Percentiles rank a stretch among this genome's conserved stretches.
phyloP scores from a whole-genome alignment of 2,797 vertebrate genomes.

The Aulostomus chinensis region DNA sequence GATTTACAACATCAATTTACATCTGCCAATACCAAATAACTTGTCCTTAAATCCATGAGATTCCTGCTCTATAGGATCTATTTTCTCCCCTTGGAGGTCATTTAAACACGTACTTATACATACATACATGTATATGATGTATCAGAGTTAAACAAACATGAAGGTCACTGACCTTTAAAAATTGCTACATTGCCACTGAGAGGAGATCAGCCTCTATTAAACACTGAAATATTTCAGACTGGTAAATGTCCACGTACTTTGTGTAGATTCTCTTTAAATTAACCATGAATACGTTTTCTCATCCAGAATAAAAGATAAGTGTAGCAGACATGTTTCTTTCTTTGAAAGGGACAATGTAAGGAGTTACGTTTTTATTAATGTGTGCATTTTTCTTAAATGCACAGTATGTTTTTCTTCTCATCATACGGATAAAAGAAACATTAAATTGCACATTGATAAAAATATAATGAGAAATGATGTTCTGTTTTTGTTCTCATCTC shows the following conservation, averaged over 20 bases:
- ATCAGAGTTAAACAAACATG: slow-evolving; percentile 53
- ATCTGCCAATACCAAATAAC: slow-evolving; percentile 74
- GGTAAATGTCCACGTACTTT: slow-evolving; percentile 27
- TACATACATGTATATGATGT: slow-evolving; percentile 14
- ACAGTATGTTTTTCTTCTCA: no score
- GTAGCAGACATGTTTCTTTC: background rate
- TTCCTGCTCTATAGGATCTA: slow-evolving; percentile 41
- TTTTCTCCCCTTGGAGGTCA: slow-evolving; percentile 24
- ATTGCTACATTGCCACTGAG: slow-evolving; percentile 46
- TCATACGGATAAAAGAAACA: no score
- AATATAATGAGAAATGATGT: no score
- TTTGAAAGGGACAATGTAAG: no score
- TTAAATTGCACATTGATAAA: no score
- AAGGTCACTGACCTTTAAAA: slow-evolving; percentile 70
- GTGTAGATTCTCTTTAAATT: slow-evolving; percentile 43
- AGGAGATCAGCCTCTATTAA: slow-evolving; percentile 44
- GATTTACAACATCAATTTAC: slow-evolving; percentile 77
- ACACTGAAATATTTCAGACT: slow-evolving; percentile 38
- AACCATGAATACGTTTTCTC: slow-evolving; percentile 41
- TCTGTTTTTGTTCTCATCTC: no score
- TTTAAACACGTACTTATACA: no score
- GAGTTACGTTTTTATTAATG: no score
- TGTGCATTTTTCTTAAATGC: no score
- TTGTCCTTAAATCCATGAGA: slow-evolving; percentile 68
- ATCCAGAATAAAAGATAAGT: slow-evolving; percentile 37